phyloP scores from a whole-genome alignment of 2,797 vertebrate species.

The Enteromius mattozi region DNA sequence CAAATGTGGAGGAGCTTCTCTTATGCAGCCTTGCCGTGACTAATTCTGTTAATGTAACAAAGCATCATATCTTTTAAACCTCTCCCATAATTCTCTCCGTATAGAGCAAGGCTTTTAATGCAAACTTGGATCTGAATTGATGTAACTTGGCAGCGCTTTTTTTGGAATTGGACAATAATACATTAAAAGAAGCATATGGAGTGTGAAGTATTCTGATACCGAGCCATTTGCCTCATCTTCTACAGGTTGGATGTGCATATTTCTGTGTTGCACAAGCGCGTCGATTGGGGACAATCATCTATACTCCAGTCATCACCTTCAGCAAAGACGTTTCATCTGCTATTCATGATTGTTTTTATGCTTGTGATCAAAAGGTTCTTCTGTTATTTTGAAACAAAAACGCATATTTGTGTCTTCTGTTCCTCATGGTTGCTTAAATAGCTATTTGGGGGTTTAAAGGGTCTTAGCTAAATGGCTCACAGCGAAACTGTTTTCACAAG shows the following conservation, averaged over 20 bases:
- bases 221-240: conserved; percentile 33
- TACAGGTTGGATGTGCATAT: conserved; percentile 25
- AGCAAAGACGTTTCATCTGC: conserved; percentile 15
- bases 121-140: conserved; percentile 46
- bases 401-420: not conserved
- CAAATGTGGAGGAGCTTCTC: conserved; percentile 68
- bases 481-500: conserved; percentile 34
- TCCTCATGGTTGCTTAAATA: not conserved
- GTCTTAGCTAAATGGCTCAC: conserved; percentile 16
- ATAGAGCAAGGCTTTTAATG: conserved; percentile 17
- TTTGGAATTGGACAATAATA: conserved; percentile 36
- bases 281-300: conserved; percentile 20
- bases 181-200: conserved; percentile 27
- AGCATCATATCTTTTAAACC: conserved; percentile 70
- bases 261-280: conserved; percentile 19
- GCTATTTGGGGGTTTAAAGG: conserved; percentile 5
- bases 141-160: conserved; percentile 41
- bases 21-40: conserved; percentile 70
- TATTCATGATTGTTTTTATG: not conserved
- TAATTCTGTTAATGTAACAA: conserved; percentile 76
- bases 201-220: conserved; percentile 28
- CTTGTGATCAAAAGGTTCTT: conserved; percentile 8
- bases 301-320: conserved; percentile 8
- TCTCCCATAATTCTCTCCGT: conserved; percentile 52
- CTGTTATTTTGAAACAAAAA: conserved; percentile 10